Evolutionary conservation across 2,888 invertebrate genomes (phyloP), one percentile per base, ranked within the genome.

Genomic region (Amiota mariae): DNA sequence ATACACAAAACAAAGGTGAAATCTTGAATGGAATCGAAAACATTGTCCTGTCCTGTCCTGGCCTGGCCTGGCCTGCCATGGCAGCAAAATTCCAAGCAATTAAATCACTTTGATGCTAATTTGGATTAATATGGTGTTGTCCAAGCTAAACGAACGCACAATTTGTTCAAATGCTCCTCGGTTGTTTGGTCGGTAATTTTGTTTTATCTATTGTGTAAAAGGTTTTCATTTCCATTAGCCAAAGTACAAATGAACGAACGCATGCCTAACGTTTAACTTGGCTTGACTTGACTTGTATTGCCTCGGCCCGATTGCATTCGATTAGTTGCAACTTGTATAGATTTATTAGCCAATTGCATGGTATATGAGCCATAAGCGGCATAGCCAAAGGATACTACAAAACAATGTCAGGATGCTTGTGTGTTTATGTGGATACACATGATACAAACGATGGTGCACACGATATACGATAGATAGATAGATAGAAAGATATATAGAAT

Each of bases 31-130:
- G 36, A 36, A 36, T 36, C 36, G 36, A 36, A 36, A 36, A 36
- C 36, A 36, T 36, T 36, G 36, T 2, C 36, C 8, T 36, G 24
- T 36, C 36, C 36, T 36, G 36, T 6, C 36, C 36, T 36, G 36
- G 6, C 36, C 6, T 36, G 67, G 67, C 67, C n/a, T n/a, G n/a
- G n/a, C n/a, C n/a, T n/a, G n/a, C n/a, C 12, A 54, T 51, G n/a
- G 67, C 54, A 68, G 84, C 83, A 80, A 84, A 89, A 89, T 89
- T 89, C 89, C 89, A 87, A 89, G 88, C 89, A 89, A 89, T 89
- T 89, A 89, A 89, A 89, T 89, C 89, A 89, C 88, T 89, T 89
- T 89, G 89, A 89, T 89, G 89, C 87, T 89, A 89, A 89, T 89
- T 89, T 88, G 89, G 89, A 89, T 89, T 89, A 89, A 89, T 89